These are phyloP conservation scores for Orius insidiosus DNA, from an alignment of 1,140 invertebrate species.

Conservation along the genomic window DNA sequence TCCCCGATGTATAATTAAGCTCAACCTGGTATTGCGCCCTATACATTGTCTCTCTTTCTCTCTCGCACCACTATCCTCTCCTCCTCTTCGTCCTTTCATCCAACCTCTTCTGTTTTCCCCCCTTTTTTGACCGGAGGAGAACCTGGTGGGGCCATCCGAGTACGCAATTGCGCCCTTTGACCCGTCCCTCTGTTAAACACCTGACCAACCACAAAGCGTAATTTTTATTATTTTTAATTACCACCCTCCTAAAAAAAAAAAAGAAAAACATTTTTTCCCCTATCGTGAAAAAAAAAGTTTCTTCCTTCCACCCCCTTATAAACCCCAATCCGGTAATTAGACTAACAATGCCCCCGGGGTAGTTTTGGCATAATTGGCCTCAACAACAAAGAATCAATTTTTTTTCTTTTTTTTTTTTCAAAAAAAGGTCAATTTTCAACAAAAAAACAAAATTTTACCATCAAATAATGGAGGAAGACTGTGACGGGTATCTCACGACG, in stretches of 20 bases:
- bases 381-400: no score
- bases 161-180: constrained; percentile 12
- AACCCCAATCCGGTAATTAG: not conserved
- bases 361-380: no score
- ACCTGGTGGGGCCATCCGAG: not conserved
- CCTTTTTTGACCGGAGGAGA: no score
- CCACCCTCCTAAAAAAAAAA: no score
- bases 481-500: no score
- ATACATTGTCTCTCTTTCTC: constrained; percentile 4
- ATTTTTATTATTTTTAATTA: not conserved
- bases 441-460: no score
- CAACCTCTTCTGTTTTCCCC: not conserved
- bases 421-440: no score
- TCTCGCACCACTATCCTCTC: not conserved
- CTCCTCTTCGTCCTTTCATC: constrained; percentile 3
- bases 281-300: not conserved
- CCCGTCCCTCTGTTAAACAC: constrained; percentile 9
- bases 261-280: not conserved
- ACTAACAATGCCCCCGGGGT: no score
- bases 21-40: constrained; percentile 12
- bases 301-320: not conserved
- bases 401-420: no score
- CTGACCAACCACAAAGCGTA: constrained; percentile 6
- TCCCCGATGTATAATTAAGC: constrained; percentile 6
- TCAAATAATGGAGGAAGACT: no score